Conservation (phyloP, 2,113 vertebrate species). For the Odobenus rosmarus region DNA sequence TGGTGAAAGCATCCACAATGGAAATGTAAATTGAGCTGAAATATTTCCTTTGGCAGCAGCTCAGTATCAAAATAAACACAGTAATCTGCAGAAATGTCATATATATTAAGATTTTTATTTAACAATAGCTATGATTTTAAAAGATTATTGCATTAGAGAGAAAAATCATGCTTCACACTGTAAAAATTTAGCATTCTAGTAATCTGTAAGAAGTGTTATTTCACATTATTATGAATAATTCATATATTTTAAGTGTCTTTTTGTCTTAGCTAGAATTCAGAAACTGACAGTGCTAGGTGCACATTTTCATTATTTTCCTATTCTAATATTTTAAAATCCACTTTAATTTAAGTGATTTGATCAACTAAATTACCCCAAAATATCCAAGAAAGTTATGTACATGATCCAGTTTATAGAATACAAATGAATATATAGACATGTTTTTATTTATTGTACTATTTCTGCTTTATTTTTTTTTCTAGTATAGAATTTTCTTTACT, state of each 20-base stretch:
- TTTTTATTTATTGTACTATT: not conserved
- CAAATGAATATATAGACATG: not conserved
- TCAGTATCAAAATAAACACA: constrained; percentile 65
- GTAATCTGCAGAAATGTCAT: constrained; percentile 55
- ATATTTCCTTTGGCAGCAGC: constrained; percentile 52
- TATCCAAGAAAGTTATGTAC: not conserved
- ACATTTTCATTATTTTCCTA: constrained; percentile 21
- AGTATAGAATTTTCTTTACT: not conserved
- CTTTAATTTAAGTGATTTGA: not conserved
- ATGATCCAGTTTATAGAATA: not conserved
- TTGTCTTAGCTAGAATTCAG: constrained; percentile 26
- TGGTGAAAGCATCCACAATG: constrained; percentile 40
- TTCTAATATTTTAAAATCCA: not conserved
- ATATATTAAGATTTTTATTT: constrained; percentile 58
- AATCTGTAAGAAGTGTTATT: not conserved
- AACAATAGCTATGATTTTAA: constrained; percentile 67
- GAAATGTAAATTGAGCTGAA: constrained; percentile 75
- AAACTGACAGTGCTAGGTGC: not conserved
- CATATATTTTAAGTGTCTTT: constrained; percentile 17
- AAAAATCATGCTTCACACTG: constrained; percentile 43
- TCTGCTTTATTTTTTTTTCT: not conserved
- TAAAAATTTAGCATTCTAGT: constrained; percentile 6
- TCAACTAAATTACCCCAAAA: not conserved
- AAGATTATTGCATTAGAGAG: constrained; percentile 20
- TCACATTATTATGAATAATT: not conserved